phyloP scores from a whole-genome alignment of 2,113 vertebrate species.

The Tretioscincus oriximinensis region DNA sequence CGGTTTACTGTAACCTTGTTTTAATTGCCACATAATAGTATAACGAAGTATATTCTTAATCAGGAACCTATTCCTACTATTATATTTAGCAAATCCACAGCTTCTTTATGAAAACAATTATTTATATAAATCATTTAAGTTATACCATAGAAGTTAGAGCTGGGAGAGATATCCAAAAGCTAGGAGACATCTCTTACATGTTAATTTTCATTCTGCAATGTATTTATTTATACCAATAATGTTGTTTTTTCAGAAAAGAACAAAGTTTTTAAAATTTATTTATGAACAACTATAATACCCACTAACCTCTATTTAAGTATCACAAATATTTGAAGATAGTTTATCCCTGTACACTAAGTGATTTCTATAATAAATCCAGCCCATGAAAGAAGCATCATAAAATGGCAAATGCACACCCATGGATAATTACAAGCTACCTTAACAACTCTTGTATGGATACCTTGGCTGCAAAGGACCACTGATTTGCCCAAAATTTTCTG shows the following conservation, averaged over 20 bases:
- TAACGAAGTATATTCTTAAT: neutral
- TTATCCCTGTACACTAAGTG: conserved; percentile 43
- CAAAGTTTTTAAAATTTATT: conserved; percentile 10
- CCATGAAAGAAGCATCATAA: conserved; percentile 54
- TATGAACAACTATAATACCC: conserved; percentile 27
- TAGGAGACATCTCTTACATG: neutral
- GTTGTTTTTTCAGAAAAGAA: conserved; percentile 8
- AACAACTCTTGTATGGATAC: conserved; percentile 46
- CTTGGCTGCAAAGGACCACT: conserved; percentile 51
- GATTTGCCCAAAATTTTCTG: conserved; percentile 48
- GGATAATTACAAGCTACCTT: conserved; percentile 49
- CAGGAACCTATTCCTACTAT: neutral
- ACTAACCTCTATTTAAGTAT: neutral
- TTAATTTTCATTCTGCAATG: neutral
- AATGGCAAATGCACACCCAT: conserved; percentile 29
- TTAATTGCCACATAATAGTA: neutral
- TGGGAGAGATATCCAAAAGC: neutral
- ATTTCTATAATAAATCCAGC: conserved; percentile 52
- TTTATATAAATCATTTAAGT: neutral
- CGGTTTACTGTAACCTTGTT: too few species aligned
- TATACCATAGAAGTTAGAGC: neutral
- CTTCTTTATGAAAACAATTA: neutral
- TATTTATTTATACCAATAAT: conserved; percentile 1
- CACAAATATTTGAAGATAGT: conserved; percentile 29
- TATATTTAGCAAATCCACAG: neutral